phyloP scores from a whole-genome alignment of 2,113 vertebrate genomes.

The Gadus chalcogrammus region DNA sequence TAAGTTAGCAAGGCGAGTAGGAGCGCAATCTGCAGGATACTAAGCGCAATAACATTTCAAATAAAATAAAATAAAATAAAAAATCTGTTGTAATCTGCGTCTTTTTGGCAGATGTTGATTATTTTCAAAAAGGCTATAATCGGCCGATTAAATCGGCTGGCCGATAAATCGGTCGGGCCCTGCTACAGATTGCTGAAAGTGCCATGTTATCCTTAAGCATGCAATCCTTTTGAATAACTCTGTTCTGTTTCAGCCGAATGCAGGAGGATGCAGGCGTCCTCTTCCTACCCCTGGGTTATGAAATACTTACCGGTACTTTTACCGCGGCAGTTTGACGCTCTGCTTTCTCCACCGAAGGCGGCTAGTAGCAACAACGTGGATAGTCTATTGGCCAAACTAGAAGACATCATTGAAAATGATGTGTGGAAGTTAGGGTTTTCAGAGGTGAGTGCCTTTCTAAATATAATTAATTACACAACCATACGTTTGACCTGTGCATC shows the following conservation, averaged over 20 bases:
- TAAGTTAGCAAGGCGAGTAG: no score
- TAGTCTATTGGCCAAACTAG: slow-evolving; percentile 39
- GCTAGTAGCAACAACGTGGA: not conserved
- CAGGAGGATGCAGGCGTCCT: slow-evolving; percentile 21
- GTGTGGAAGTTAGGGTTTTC: slow-evolving; percentile 58
- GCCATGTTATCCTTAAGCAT: no score
- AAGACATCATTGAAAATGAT: slow-evolving; percentile 40
- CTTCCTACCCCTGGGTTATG: slow-evolving; percentile 41
- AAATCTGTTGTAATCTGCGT: no score
- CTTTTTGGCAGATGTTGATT: no score
- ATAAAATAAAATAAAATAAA: no score
- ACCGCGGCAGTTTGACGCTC: slow-evolving; percentile 35
- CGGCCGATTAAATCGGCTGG: no score
- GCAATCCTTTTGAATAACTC: no score
- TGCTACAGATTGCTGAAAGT: no score
- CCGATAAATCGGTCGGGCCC: no score
- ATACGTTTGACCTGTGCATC: not conserved
- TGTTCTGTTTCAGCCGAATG: slow-evolving; percentile 30
- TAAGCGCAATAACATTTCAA: no score
- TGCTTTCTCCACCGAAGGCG: slow-evolving; percentile 33
- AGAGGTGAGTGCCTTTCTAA: slow-evolving; percentile 36
- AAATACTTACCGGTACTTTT: slow-evolving; percentile 40
- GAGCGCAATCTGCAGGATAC: no score
- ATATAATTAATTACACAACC: not conserved
- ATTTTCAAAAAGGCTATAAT: no score